phyloP scores from a whole-genome alignment of 2,888 invertebrate genomes.

The Gymnosoma rotundatum region DNA sequence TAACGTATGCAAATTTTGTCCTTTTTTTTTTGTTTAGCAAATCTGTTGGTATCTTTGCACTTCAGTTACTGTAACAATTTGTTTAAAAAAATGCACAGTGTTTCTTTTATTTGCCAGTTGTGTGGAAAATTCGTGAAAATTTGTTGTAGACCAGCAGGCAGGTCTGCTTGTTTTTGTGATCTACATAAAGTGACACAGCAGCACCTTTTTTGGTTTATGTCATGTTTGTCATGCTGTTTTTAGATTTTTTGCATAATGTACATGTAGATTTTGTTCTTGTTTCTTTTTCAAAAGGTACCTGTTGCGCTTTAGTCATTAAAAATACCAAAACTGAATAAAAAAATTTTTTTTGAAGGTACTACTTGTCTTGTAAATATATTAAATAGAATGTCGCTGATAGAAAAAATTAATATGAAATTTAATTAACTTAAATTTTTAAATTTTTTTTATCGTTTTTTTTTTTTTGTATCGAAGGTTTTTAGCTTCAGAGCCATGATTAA shows the following conservation, averaged over 20 bases:
- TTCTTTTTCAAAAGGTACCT: slow-evolving; percentile 36
- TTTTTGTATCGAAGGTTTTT: no score
- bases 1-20: slow-evolving; percentile 58
- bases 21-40: slow-evolving; percentile 39
- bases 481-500: no score
- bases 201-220: slow-evolving; percentile 69
- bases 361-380: background rate
- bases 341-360: background rate
- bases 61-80: slow-evolving; percentile 49
- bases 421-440: no score
- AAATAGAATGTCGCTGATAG: no score
- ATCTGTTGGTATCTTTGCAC: slow-evolving; percentile 40
- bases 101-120: slow-evolving; percentile 47
- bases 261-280: background rate
- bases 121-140: slow-evolving; percentile 61
- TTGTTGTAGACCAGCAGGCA: slow-evolving; percentile 14
- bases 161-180: slow-evolving; percentile 52
- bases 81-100: slow-evolving; percentile 27
- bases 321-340: background rate
- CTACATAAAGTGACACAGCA: slow-evolving; percentile 68
- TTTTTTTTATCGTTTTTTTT: no score
- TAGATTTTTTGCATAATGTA: slow-evolving; percentile 29
- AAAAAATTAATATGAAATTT: no score
- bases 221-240: slow-evolving; percentile 69
- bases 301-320: slow-evolving; percentile 40